Base-by-base conservation (phyloP, 2,888 invertebrate species). In the Slavum lentiscoides region DNA sequence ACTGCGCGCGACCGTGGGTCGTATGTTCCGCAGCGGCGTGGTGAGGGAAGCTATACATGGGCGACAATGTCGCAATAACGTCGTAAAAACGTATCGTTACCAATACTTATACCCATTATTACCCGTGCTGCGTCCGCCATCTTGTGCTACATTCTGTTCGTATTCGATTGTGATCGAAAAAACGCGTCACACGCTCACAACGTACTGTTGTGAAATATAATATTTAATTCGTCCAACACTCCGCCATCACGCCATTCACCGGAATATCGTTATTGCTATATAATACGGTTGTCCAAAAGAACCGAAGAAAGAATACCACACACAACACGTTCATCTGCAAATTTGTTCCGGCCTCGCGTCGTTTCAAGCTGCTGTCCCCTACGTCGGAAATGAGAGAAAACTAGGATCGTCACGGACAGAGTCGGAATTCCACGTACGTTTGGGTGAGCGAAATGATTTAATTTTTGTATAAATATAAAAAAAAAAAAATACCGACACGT, bases 41-140 rank as follows among this genome's bases (percentile, higher is more conserved):
- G 30, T 37, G 37, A 23, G 30, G 30, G 17, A 37, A 37, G 13
- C 11, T 21, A 19, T 30, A 30, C 30, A 30, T 4, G 30, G 30
- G 30, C 15, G 11, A 15, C 37, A 62, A n/a, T 9, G 9, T 39
- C 9, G 19, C 37, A 64, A 23, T 21, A 59, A 13, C 1, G 19
- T 17, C 2, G 8, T 55, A 55, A 19, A 30, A 30, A 30, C 30
- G 30, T 30, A 30, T 30, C 4, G 30, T 30, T 30, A 2, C 6
- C 19, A 7, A 55, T 55, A 23, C 23, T 30, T 30, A 30, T 30
- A 30, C 1, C 7, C 37, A 55, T 61, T 0, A n/a, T n/a, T n/a
- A n/a, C n/a, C n/a, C n/a, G n/a, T n/a, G n/a, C 43, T 9, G 61
- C 11, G 43, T 73, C 73, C 43, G 73, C 73, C 73, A 73, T 73